Conservation (phyloP, 2,113 vertebrate species). For the Raja brachyura region DNA sequence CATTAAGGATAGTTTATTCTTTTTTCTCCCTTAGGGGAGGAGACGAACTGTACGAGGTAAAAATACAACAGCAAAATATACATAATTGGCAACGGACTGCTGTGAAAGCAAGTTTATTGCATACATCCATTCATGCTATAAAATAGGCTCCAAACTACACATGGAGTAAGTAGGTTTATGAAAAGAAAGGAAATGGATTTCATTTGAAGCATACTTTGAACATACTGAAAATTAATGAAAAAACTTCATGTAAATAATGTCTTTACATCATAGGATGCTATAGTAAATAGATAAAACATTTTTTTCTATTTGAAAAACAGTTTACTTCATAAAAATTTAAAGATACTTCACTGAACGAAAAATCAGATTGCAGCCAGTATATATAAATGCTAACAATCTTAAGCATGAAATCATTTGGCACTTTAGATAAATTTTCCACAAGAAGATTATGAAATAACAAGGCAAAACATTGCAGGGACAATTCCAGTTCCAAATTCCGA, state of each 20-base stretch:
- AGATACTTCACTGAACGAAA: neutral
- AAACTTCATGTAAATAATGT: neutral
- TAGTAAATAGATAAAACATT: neutral
- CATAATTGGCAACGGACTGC: constrained; percentile 22
- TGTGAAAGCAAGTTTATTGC: neutral
- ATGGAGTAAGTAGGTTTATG: neutral
- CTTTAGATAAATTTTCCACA: neutral
- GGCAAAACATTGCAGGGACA: neutral
- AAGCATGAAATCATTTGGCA: neutral
- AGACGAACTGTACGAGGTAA: constrained; percentile 36
- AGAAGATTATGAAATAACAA: neutral
- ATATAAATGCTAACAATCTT: neutral
- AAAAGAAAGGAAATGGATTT: neutral
- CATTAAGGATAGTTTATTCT: constrained; percentile 62
- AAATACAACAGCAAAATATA: constrained; percentile 5
- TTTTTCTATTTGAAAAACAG: neutral
- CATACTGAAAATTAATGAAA: neutral
- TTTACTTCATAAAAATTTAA: neutral
- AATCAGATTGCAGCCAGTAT: neutral
- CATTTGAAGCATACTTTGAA: neutral
- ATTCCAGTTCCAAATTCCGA: neutral
- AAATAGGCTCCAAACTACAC: neutral
- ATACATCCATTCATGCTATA: neutral
- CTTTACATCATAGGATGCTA: neutral
- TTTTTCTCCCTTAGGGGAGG: constrained; percentile 39